Base-by-base conservation (phyloP, 2,797 vertebrate genomes). In the Mustela erminea region DNA sequence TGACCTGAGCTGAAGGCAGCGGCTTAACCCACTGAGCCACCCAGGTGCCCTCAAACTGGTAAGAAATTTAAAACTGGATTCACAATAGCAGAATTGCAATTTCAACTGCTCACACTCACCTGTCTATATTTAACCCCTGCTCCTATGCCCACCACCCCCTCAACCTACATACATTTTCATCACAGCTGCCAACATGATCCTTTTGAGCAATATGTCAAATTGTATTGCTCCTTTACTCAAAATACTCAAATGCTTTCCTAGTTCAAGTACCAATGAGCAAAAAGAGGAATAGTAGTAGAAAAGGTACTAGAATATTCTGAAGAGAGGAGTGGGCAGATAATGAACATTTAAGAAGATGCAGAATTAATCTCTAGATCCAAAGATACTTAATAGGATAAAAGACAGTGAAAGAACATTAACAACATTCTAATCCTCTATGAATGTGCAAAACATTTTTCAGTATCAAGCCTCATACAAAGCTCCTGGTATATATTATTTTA, bases 211-310 rank as follows among this genome's bases (percentile, higher is more conserved):
- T 23, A 70, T 32, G 17, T 74, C 62, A 80, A 86, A 93, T 27
- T 85, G 35, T 62, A 25, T 92, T 84, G 89, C 38, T 91, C 32
- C n/a, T 93, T 89, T 87, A 49, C 38, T 92, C 43, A 86, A 91
- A 88, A 82, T 27, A 81, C 35, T 35, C 41, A 91, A 29, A 87
- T 29, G 13, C n/a, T 58, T 87, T 85, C 58, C 56, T 38, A 87
- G 74, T 27, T 92, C 78, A 93, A 93, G 41, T 38, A 75, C 41
- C 82, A 84, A 21, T 66, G 66, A 87, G 83, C 38, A n/a, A 12
- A 86, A 87, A 17, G 41, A 10, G 43, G 43, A 46, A 46, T 32
- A 43, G 14, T 62, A 8, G 38, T 68, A 93, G 27, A 95, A 93
- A 90, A 85, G 21, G 46, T 68, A 80, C 4, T 25, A 78, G 32